Evolutionary conservation across 2,888 invertebrate genomes (phyloP).

Genomic region (Drosophila austrosaltans): DNA sequence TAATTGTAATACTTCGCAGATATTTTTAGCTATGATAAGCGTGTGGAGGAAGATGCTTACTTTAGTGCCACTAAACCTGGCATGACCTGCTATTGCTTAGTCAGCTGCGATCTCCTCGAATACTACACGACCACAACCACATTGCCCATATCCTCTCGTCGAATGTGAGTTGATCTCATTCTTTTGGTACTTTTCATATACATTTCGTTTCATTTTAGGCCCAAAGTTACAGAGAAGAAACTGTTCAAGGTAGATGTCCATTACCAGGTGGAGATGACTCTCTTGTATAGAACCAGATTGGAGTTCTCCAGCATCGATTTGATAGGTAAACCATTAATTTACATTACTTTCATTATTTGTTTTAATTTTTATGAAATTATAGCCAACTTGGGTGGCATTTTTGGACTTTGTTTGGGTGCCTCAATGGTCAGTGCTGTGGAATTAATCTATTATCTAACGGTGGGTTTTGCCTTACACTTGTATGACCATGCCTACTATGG

Average conservation of each 20-base stretch:
- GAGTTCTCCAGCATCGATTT: slow-evolving; percentile 83
- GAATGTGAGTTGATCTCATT: slow-evolving; percentile 43
- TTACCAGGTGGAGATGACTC: slow-evolving; percentile 81
- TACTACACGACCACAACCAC: slow-evolving; percentile 72
- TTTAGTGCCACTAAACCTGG: slow-evolving; percentile 75
- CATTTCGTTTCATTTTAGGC: slow-evolving; percentile 30
- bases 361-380: background rate
- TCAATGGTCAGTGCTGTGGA: slow-evolving; percentile 84
- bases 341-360: background rate
- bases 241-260: slow-evolving; percentile 82
- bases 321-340: slow-evolving; percentile 75
- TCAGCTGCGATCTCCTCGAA: slow-evolving; percentile 78
- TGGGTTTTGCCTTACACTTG: slow-evolving; percentile 76
- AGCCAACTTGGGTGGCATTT: slow-evolving; percentile 84
- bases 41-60: slow-evolving; percentile 71
- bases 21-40: slow-evolving; percentile 78
- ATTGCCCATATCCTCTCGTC: slow-evolving; percentile 50
- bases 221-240: slow-evolving; percentile 40
- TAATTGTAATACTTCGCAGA: slow-evolving; percentile 48
- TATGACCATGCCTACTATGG: slow-evolving; percentile 69
- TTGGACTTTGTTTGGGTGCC: slow-evolving; percentile 84
- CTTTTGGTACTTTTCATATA: background rate
- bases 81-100: slow-evolving; percentile 80
- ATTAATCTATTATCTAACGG: slow-evolving; percentile 82
- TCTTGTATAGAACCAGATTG: slow-evolving; percentile 83